Conservation (phyloP, 2,113 vertebrate genomes). For the Arvicanthis niloticus region DNA sequence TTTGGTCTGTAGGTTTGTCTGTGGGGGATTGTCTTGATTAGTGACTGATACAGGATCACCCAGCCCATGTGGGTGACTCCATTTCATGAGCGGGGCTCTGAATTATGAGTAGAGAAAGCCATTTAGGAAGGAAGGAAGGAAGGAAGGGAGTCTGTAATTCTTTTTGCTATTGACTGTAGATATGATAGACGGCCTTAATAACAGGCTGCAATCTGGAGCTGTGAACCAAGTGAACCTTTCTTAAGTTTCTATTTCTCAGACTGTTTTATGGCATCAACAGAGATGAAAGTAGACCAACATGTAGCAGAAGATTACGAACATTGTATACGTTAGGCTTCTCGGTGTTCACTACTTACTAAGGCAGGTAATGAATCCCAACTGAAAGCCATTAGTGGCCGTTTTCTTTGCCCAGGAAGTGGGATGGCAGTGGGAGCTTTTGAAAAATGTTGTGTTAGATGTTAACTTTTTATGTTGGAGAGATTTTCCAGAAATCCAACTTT, state of each 20-base stretch:
- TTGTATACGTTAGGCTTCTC: background rate
- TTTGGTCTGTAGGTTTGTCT: background rate
- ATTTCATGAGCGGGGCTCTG: background rate
- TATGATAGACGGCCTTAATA: background rate
- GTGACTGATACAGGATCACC: background rate
- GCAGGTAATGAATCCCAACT: background rate
- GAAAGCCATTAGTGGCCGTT: conserved; percentile 26
- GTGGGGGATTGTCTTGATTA: background rate
- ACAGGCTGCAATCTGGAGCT: background rate
- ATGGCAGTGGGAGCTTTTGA: background rate
- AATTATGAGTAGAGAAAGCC: background rate
- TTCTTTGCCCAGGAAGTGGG: background rate
- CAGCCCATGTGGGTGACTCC: background rate
- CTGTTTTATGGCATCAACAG: background rate
- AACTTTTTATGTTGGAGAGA: conserved; percentile 43
- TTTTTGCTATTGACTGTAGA: background rate
- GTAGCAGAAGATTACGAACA: background rate
- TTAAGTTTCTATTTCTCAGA: background rate
- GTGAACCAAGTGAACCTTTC: background rate
- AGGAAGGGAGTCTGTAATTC: background rate
- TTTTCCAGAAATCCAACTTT: conserved; percentile 1
- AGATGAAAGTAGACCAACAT: background rate
- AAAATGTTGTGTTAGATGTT: background rate
- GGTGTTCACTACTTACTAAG: background rate
- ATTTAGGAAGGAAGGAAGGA: no score